phyloP scores from a whole-genome alignment of 1,140 invertebrate genomes.

The Zaprionus ghesquierei region DNA sequence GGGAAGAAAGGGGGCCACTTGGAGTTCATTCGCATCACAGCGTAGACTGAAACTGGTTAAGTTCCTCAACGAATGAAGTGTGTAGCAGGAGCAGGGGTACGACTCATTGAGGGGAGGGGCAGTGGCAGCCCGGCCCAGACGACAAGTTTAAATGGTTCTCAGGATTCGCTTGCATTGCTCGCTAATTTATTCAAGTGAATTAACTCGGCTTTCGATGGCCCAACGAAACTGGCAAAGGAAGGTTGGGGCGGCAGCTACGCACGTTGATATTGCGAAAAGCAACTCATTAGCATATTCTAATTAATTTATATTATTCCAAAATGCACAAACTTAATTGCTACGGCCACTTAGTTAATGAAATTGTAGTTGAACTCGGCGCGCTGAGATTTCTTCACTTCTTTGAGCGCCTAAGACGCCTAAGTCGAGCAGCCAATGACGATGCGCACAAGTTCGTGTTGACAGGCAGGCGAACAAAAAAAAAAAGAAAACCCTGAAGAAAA shows the following conservation, averaged over 20 bases:
- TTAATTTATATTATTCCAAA: constrained; percentile 82
- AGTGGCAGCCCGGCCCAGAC: background rate
- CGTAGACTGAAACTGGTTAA: constrained; percentile 10
- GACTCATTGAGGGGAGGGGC: background rate
- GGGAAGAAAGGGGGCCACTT: background rate
- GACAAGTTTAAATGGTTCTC: constrained; percentile 43
- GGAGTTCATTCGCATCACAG: constrained; percentile 7
- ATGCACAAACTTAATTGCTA: constrained; percentile 78
- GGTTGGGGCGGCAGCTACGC: background rate
- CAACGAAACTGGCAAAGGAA: background rate
- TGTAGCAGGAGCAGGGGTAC: background rate
- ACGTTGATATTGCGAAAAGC: constrained; percentile 42
- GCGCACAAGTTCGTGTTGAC: background rate
- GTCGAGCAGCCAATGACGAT: constrained; percentile 18
- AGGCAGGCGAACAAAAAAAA: no score
- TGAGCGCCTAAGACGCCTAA: background rate
- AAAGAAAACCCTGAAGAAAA: background rate
- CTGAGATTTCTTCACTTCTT: constrained; percentile 33
- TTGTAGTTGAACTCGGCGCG: constrained; percentile 54
- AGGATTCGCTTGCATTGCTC: constrained; percentile 57
- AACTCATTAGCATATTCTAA: constrained; percentile 79
- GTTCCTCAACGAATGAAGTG: constrained; percentile 12
- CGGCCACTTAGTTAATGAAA: constrained; percentile 80
- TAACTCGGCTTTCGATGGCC: constrained; percentile 56
- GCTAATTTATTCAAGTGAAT: constrained; percentile 77